Evolutionary conservation across 1,140 invertebrate genomes (phyloP).

Genomic region (Drosophila saltans): DNA sequence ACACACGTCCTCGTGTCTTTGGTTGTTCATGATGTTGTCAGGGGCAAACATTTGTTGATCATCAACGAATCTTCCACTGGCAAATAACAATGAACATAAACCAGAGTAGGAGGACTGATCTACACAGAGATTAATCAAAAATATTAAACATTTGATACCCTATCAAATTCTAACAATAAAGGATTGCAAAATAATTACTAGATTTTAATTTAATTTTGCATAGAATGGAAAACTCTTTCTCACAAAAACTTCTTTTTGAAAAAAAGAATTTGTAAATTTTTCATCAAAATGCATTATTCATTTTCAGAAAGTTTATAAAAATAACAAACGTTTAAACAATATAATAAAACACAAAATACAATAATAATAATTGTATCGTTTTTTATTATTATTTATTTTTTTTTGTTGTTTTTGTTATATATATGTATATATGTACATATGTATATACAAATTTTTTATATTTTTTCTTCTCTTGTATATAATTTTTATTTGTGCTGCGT

Average conservation of each 20-base stretch:
- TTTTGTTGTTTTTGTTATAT: neutral
- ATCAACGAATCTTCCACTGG: neutral
- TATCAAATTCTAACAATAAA: too few relatives aligned
- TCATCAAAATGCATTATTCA: too few relatives aligned
- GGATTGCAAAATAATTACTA: too few relatives aligned
- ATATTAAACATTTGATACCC: neutral
- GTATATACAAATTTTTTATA: slow-evolving; percentile 19
- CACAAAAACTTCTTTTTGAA: too few relatives aligned
- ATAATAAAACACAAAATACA: slow-evolving; percentile 20
- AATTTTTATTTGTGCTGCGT: slow-evolving; percentile 22
- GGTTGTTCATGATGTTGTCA: slow-evolving; percentile 3
- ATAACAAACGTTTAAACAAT: slow-evolving; percentile 9
- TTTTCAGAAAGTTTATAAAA: neutral
- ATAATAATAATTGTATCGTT: slow-evolving; percentile 30
- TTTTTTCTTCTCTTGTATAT: slow-evolving; percentile 3
- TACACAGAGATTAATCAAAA: too few relatives aligned
- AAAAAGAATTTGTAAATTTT: too few relatives aligned
- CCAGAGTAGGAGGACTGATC: neutral
- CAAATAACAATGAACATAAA: neutral
- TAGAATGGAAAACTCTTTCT: too few relatives aligned
- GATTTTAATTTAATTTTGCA: too few relatives aligned
- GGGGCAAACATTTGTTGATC: slow-evolving; percentile 10
- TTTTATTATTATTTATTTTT: slow-evolving; percentile 3
- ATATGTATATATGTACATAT: slow-evolving; percentile 11
- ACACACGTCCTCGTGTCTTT: neutral